phyloP scores from a whole-genome alignment of 2,797 vertebrate species.

The Otolemur crassicaudatus region DNA sequence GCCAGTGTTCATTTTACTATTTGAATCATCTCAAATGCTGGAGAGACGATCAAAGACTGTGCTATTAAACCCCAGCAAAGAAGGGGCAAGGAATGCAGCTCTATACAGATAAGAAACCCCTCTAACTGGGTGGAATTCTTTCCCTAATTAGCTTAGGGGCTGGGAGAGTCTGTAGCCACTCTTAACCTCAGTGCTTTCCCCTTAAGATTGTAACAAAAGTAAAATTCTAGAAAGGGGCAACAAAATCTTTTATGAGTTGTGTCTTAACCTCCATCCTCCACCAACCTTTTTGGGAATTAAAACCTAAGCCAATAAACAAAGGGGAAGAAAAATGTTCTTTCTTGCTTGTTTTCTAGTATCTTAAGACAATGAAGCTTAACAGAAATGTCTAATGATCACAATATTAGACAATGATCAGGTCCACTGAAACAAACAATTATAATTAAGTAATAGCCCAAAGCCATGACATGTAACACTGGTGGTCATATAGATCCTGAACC shows the following conservation, averaged over 20 bases:
- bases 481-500: neutral
- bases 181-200: neutral
- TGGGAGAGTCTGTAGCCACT: too few relatives aligned
- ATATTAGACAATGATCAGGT: neutral
- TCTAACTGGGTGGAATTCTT: neutral
- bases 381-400: neutral
- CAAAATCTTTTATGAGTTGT: neutral
- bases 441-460: neutral
- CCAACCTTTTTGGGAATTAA: neutral
- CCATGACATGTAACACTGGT: neutral
- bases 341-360: neutral
- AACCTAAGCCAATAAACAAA: neutral
- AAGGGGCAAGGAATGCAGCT: neutral
- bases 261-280: neutral
- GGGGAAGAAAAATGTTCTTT: neutral
- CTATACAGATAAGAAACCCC: accelerated
- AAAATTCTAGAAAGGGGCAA: neutral
- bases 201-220: neutral
- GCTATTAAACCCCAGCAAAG: neutral
- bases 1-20: neutral
- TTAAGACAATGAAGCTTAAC: neutral
- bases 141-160: neutral
- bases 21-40: neutral
- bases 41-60: neutral
- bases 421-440: neutral